Base-by-base conservation (phyloP, 2,113 vertebrate species). In the Nansenia antarctica region DNA sequence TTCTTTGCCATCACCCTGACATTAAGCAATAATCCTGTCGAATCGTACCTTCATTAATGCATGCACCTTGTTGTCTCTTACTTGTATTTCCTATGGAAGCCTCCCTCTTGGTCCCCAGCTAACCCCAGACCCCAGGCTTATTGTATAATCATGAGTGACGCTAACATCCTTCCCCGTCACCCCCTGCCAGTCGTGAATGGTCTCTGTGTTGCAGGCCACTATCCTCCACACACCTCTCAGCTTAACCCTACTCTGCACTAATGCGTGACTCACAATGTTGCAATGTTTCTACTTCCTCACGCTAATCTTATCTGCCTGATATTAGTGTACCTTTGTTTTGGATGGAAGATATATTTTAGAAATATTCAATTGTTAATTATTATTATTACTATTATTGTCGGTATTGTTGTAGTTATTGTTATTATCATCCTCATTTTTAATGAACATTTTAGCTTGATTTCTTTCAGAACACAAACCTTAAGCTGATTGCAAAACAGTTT, bases 251-350 rank as follows among this genome's bases (percentile, higher is more conserved):
- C 63, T 73, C 77, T 90, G 89, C 88, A 92, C 90, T 86, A 86
- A 87, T 68, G 82, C 87, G 87, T 86, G 66, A 87, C 70, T 86
- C 81, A 90, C 90, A 92, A 91, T 91, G 88, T 80, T 86, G 79
- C 77, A 76, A 82, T 72, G 63, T 84, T 75, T 87, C 72, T 77
- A 75, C 77, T 73, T 11, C 8, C 74, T 45, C 22, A 61, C n/a
- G n/a, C n/a, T n/a, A n/a, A 32, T 81, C 59, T 83, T 71, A 75
- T 76, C 78, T 52, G 57, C 67, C 69, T 81, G 70, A 68, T 87
- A 87, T 88, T 85, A 84, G 84, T 86, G 81, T 67, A 83, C 66
- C 73, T 81, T 78, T 67, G 81, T n/a, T 78, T 82, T 84, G 70
- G 80, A 78, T 82, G 78, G 85, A 85, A 84, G 81, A 84, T 85